Evolutionary conservation across 2,797 vertebrate species (phyloP), one percentile per base, ranked within the genome.

Genomic region (Neopelma chrysocephalum): DNA sequence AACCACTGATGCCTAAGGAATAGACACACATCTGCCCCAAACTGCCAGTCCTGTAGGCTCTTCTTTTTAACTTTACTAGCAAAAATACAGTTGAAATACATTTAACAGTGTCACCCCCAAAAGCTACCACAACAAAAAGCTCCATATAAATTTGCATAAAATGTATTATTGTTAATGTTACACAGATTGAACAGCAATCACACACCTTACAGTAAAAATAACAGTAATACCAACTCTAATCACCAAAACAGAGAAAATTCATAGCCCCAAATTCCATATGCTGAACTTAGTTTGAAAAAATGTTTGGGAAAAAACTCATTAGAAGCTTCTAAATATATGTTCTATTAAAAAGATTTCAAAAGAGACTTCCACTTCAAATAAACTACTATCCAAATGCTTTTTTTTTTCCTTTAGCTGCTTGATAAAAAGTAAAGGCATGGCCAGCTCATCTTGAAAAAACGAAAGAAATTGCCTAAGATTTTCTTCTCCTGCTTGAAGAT

Each of bases 1-100:
- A 97, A 96, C 96, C 96, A 97, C 94, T 91, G 95, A 97, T 93
- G 95, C 96, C 93, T 94, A 95, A 97, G 97, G 96, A 97, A 96
- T 87, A 96, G 95, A 95, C 68, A 95, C 97, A 98, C 96, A 98
- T 97, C 97, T 98, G 98, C 96, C 96, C 77, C 29, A 94, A 96
- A 97, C 86, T 97, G 97, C 96, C 97, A 98, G 96, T 90, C 94
- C 97, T 97, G 77, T 92, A 94, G 94, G 93, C 89, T 97, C 93
- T 97, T 83, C 93, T 93, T 97, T 97, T 97, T 96, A 96, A 93
- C 86, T 95, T 95, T 13, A 93, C 87, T 89, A 95, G 89, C 92
- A 93, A 95, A 97, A 96, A 96, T 87, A 82, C 68, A 94, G 83
- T 73, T 2, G 3, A 94, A 88, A 88, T 34, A 92, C 14, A 69